Base-by-base conservation (phyloP, 2,888 invertebrate genomes). In the Dynastes tityus region DNA sequence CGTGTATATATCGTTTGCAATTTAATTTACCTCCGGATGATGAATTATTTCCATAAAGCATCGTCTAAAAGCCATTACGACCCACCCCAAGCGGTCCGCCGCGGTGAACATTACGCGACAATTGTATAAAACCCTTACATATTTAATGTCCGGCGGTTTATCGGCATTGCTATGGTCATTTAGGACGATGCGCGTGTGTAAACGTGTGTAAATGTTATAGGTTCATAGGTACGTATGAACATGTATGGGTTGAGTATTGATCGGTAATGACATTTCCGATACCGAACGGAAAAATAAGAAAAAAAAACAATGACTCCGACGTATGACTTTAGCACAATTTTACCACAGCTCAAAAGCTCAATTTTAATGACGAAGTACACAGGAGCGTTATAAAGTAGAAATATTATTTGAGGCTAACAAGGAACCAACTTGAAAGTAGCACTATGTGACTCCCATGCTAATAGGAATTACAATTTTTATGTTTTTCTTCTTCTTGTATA, bases 31-130 rank as follows among this genome's bases (percentile, higher is more conserved):
- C 29, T 29, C 29, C 51, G 27, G 45, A 13, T 13, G 27, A 68
- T 68, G 49, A 68, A 68, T 68, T 27, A 68, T 68, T 27, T 68
- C 51, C 5, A 22, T 51, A 51, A 40, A 68, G 49, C 49, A 29
- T 68, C 68, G 68, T 68, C 51, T 68, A 68, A 68, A 68, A 68
- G 68, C 68, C 68, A 68, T 68, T 68, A 68, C 29, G 9, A 27
- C 49, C 27, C 8, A 37, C 32, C 32, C 22, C 4, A 22, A 11
- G 22, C 29, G 27, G 67, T 67, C 68, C 68, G 29, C 51, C 68
- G 49, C n/a, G 49, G 51, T 68, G 51, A 68, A 68, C 68, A 68
- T 68, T 68, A 68, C 49, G 51, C 29, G 51, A 13, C 68, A 68
- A 49, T 68, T 68, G 68, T 68, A 68, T 51, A 68, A 68, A 68